Percentiles rank a stretch among this genome's conserved stretches.
phyloP scores from a whole-genome alignment of 2,888 invertebrate genomes.

The Tetranychus piercei region DNA sequence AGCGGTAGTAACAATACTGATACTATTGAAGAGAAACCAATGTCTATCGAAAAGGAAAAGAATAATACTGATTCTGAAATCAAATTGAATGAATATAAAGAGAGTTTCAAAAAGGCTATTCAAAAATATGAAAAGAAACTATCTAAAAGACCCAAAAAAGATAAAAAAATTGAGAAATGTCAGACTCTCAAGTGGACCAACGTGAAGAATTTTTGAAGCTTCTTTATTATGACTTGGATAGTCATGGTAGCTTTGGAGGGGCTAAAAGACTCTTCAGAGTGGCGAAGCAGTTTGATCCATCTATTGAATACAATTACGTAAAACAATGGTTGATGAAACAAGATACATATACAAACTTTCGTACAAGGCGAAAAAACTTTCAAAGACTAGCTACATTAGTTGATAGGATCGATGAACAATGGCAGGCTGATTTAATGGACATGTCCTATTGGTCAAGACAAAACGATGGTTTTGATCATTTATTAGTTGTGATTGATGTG shows the following conservation, averaged over 20 bases:
- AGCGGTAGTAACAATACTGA: too few relatives aligned
- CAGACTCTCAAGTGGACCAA: too few relatives aligned
- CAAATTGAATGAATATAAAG: too few relatives aligned
- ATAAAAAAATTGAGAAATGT: too few relatives aligned
- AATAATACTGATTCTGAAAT: too few relatives aligned
- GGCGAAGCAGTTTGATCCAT: background rate
- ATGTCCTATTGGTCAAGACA: constrained; percentile 13
- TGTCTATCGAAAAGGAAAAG: too few relatives aligned
- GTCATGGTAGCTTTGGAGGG: background rate
- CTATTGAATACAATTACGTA: background rate
- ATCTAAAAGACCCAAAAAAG: too few relatives aligned
- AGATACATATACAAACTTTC: background rate
- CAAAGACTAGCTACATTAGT: constrained; percentile 17
- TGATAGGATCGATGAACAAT: constrained; percentile 25
- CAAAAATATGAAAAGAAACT: too few relatives aligned
- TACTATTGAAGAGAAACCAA: too few relatives aligned
- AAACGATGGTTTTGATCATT: constrained; percentile 25
- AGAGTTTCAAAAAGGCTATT: too few relatives aligned
- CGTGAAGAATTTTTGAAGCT: too few relatives aligned
- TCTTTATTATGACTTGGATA: background rate
- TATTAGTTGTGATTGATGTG: constrained; percentile 26
- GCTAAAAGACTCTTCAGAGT: background rate
- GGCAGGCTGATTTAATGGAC: constrained; percentile 25
- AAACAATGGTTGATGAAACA: background rate
- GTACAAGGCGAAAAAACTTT: background rate